Base-by-base conservation (phyloP, 2,797 vertebrate species). In the Oryzias dopingdopingensis region DNA sequence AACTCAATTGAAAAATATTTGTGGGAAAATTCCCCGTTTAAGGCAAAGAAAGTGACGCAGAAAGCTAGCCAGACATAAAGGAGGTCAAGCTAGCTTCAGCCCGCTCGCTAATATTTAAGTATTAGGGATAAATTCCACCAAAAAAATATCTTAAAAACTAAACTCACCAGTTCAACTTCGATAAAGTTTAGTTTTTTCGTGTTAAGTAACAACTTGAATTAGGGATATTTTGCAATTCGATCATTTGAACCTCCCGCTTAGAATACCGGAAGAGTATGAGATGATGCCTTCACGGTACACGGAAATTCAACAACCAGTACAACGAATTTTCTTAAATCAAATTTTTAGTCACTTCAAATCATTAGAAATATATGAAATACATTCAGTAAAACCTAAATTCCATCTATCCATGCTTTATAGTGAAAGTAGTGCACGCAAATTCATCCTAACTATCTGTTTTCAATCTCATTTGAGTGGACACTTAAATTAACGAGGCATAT, bases 201-300 rank as follows among this genome's bases (percentile, higher is more conserved):
- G 18, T 12, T 14, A 0, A 41, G 46, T 5, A 2, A 23, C 0
- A 5, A 4, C 6, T 1, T 1, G 14, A 37, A 29, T 17, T 5
- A 45, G 6, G 20, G n/a, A 2, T 4, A n/a, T 49, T 49, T 57
- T 2, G 40, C 24, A 37, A 23, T 26, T 16, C 5, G 2, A 50
- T 4, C 3, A 40, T 52, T 13, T 67, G 52, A 76, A 86, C 56
- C 77, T 87, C 86, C 82, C 86, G 86, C 86, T 70, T 65, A 8
- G 47, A 17, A 17, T 16, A 2, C 15, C 5, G 57, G 49, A 61
- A 57, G 67, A 50, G 75, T 70, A 54, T 73, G 67, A 5, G 23
- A 2, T 65, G 81, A 3, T 68, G 67, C 74, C 4, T 85, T 85
- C 71, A 45, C 0, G 15, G 0, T 42, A 5, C 2, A 73, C 42